These are phyloP conservation scores for Clusia tigrina DNA, from an alignment of 2,888 invertebrate genomes.

Conservation along the genomic window DNA sequence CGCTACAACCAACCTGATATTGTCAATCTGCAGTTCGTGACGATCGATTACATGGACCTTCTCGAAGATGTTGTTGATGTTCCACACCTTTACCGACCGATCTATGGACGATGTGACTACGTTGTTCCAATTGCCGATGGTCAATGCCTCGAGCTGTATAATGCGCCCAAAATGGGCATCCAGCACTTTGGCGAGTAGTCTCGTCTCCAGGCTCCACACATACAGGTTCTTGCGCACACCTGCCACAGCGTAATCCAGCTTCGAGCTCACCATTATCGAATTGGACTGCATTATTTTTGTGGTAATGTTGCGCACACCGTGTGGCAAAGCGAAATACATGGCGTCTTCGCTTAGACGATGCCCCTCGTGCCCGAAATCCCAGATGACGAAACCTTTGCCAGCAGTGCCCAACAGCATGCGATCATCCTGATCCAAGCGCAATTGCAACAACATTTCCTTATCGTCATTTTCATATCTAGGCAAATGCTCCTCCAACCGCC, in stretches of 20 bases:
- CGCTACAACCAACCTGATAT: conserved; percentile 73
- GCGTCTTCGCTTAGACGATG: conserved; percentile 67
- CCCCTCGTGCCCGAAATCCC: conserved; percentile 72
- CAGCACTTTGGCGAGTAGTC: conserved; percentile 85
- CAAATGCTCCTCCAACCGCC: conserved; percentile 72
- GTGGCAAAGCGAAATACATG: conserved; percentile 77
- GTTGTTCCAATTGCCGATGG: conserved; percentile 89
- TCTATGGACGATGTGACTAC: conserved; percentile 97
- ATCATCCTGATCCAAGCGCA: conserved; percentile 85
- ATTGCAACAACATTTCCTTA: conserved; percentile 79
- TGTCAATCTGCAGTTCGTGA: conserved; percentile 94
- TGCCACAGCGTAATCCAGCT: conserved; percentile 90
- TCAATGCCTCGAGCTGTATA: conserved; percentile 87
- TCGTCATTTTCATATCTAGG: conserved; percentile 75
- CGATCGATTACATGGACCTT: conserved; percentile 95
- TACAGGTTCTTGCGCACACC: conserved; percentile 95
- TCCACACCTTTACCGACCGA: conserved; percentile 98
- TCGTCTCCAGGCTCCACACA: conserved; percentile 87
- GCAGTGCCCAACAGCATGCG: conserved; percentile 83
- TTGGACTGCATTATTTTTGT: conserved; percentile 90
- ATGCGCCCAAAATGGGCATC: conserved; percentile 98
- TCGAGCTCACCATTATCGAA: conserved; percentile 90
- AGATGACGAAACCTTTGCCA: conserved; percentile 83
- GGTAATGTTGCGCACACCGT: conserved; percentile 91
- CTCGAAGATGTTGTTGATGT: conserved; percentile 98